A percentile compares a stretch with the other conserved stretches of the same genome.
These are phyloP conservation scores for Toxotes lorentzi DNA, from an alignment of 2,797 vertebrate species.

Conservation along the genomic window DNA sequence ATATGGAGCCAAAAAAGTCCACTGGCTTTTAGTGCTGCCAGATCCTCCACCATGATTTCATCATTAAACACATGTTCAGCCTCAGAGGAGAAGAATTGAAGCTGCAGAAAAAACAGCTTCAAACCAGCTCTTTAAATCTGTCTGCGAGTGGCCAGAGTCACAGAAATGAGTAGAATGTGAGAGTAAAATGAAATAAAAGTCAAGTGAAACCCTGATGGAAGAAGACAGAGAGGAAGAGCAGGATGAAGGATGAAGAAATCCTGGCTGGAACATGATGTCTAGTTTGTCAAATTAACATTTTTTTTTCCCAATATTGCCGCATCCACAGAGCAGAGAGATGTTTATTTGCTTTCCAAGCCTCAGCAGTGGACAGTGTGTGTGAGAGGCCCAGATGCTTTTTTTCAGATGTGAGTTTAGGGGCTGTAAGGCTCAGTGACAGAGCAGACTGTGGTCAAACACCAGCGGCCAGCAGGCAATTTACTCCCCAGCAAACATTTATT, in stretches of 20 bases:
- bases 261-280: constrained; percentile 41
- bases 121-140: constrained; percentile 18
- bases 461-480: constrained; percentile 74
- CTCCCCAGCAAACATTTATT: constrained; percentile 80
- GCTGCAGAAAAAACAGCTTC: constrained; percentile 34
- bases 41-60: constrained; percentile 42
- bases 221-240: neutral
- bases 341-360: constrained; percentile 72
- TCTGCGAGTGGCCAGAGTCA: neutral
- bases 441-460: constrained; percentile 71
- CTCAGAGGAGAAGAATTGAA: constrained; percentile 28
- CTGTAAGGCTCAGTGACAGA: constrained; percentile 75
- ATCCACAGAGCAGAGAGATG: constrained; percentile 62
- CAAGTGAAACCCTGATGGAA: neutral
- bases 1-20: constrained; percentile 40
- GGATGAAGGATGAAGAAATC: constrained; percentile 9
- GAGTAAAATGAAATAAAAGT: constrained; percentile 24
- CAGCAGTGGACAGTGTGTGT: constrained; percentile 46
- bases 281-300: constrained; percentile 62
- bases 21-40: constrained; percentile 37
- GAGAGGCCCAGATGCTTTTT: constrained; percentile 56
- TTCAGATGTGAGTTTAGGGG: constrained; percentile 74
- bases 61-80: constrained; percentile 30
- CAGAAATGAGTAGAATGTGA: neutral
- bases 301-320: constrained; percentile 41